phyloP scores from a whole-genome alignment of 2,888 invertebrate species.

The Trissoscelio sp. region DNA sequence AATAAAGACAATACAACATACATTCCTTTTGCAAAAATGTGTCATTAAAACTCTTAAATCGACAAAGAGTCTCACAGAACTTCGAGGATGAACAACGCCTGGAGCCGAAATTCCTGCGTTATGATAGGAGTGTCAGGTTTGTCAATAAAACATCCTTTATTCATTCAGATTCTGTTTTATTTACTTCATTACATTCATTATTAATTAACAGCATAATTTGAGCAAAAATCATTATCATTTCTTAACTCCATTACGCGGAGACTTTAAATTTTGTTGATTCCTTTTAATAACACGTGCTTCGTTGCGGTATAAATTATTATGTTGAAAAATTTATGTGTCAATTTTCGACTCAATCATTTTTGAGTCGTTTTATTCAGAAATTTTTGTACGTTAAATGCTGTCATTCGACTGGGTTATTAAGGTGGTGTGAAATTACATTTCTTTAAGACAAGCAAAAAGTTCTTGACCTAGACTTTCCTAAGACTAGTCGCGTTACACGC shows the following conservation, averaged over 20 bases:
- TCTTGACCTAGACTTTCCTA: slow-evolving; percentile 62
- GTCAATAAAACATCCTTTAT: slow-evolving; percentile 59
- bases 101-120: slow-evolving; percentile 51
- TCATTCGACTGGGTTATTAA: slow-evolving; percentile 13
- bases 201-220: too few relatives aligned
- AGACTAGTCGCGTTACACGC: slow-evolving; percentile 32
- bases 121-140: slow-evolving; percentile 63
- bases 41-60: neutral
- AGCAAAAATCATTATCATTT: too few relatives aligned
- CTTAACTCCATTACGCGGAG: too few relatives aligned
- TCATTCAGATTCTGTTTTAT: neutral
- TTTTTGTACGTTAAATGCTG: slow-evolving; percentile 19
- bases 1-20: slow-evolving; percentile 23
- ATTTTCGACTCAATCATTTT: too few relatives aligned
- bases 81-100: slow-evolving; percentile 54
- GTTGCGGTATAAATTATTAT: too few relatives aligned
- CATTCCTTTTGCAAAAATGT: slow-evolving; percentile 7
- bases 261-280: too few relatives aligned
- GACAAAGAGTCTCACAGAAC: slow-evolving; percentile 17
- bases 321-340: too few relatives aligned
- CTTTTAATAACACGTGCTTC: too few relatives aligned
- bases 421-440: slow-evolving; percentile 38
- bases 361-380: neutral
- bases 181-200: neutral
- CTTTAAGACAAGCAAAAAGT: slow-evolving; percentile 35